These are phyloP conservation scores for Scaptomyza reducta DNA, from an alignment of 2,888 invertebrate genomes.

Conservation along the genomic window DNA sequence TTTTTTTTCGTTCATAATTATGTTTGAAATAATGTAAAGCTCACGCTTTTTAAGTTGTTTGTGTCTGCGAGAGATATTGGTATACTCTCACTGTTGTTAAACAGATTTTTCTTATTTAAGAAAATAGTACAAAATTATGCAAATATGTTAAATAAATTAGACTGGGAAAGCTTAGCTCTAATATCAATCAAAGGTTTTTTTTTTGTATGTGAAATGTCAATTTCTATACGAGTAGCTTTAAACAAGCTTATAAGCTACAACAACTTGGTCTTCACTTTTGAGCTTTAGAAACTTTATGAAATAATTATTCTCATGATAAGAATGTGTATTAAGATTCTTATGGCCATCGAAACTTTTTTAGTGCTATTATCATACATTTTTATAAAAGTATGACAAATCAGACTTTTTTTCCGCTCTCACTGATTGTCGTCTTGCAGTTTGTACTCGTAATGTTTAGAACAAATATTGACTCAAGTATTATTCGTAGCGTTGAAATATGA, in stretches of 20 bases:
- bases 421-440: neutral
- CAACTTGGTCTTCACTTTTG: too few relatives aligned
- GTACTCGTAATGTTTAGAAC: neutral
- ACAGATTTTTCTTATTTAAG: neutral
- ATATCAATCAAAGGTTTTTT: too few relatives aligned
- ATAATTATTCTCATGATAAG: too few relatives aligned
- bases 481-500: neutral
- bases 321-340: too few relatives aligned
- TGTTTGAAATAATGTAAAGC: constrained; percentile 63
- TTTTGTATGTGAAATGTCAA: too few relatives aligned
- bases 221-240: too few relatives aligned
- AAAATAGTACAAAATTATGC: too few relatives aligned
- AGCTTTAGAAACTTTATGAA: too few relatives aligned
- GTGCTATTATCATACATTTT: neutral
- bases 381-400: neutral
- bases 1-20: constrained; percentile 56
- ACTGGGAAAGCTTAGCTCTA: too few relatives aligned
- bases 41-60: constrained; percentile 48
- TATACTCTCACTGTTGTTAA: neutral
- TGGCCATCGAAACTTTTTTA: too few relatives aligned
- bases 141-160: too few relatives aligned
- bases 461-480: constrained; percentile 9
- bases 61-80: neutral
- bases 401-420: neutral
- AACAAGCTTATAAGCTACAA: too few relatives aligned